Conservation (phyloP, 2,113 vertebrate genomes). For the Sphyrna mokarran region DNA sequence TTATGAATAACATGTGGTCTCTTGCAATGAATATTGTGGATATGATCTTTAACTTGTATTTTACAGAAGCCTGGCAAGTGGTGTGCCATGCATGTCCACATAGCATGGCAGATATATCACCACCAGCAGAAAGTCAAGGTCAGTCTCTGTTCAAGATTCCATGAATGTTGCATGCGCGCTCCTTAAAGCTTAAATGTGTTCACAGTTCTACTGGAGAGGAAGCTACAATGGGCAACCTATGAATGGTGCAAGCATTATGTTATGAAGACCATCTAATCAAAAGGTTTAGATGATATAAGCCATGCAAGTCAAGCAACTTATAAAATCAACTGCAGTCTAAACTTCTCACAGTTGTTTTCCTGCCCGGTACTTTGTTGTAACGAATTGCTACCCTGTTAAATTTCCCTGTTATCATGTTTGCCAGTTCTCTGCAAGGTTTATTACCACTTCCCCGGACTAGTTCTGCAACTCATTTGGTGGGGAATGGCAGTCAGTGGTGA, state of each 20-base stretch:
- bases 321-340: background rate
- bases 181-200: background rate
- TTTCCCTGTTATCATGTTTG: background rate
- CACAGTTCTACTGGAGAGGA: background rate
- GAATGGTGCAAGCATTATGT: background rate
- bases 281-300: background rate
- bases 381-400: background rate
- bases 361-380: background rate
- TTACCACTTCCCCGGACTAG: background rate
- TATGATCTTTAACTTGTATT: conserved; percentile 31
- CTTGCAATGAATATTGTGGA: background rate
- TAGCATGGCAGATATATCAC: conserved; percentile 96
- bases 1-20: background rate
- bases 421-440: background rate
- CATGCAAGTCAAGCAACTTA: background rate
- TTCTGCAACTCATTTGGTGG: background rate
- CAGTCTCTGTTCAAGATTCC: conserved; percentile 47
- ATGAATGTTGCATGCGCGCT: background rate
- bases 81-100: conserved; percentile 97
- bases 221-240: background rate
- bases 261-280: background rate
- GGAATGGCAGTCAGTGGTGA: background rate
- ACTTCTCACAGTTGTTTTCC: background rate
- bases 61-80: conserved; percentile 94
- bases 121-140: conserved; percentile 98